Conservation (phyloP, 2,888 invertebrate genomes). For the Phortica okadai region DNA sequence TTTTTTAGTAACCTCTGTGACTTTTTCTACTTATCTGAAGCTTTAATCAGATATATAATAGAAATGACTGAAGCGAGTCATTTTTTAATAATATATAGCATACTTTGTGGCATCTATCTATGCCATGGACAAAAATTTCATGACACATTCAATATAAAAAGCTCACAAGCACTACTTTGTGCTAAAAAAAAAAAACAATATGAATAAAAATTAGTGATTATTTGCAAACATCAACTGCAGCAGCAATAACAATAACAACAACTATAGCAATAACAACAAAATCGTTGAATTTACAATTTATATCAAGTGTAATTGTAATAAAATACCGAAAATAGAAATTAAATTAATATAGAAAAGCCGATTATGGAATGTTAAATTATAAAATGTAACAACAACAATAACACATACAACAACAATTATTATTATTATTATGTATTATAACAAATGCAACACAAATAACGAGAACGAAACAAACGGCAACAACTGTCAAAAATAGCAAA, state of each 20-base stretch:
- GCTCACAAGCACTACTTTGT: too few species aligned
- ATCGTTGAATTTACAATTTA: conserved; percentile 35
- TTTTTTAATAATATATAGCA: too few species aligned
- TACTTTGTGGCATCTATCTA: too few species aligned
- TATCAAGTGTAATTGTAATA: conserved; percentile 69
- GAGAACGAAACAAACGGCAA: conserved; percentile 39
- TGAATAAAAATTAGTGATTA: conserved; percentile 23
- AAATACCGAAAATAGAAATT: conserved; percentile 69
- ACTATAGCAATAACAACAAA: conserved; percentile 53
- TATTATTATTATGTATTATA: conserved; percentile 55
- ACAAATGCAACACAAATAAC: conserved; percentile 42
- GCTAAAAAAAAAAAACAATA: conserved; percentile 40
- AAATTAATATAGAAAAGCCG: conserved; percentile 71
- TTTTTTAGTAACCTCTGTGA: too few species aligned
- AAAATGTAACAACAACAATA: conserved; percentile 44
- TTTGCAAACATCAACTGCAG: conserved; percentile 21
- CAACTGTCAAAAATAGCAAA: conserved; percentile 68
- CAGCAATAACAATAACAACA: conserved; percentile 33
- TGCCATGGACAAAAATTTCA: too few species aligned
- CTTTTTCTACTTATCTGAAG: too few species aligned
- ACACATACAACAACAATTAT: conserved; percentile 38
- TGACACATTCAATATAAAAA: too few species aligned
- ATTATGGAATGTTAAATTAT: conserved; percentile 54
- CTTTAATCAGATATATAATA: too few species aligned
- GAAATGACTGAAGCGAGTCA: too few species aligned